Conservation (phyloP, 2,797 vertebrate species). For the Phrynocephalus guinanensis region DNA sequence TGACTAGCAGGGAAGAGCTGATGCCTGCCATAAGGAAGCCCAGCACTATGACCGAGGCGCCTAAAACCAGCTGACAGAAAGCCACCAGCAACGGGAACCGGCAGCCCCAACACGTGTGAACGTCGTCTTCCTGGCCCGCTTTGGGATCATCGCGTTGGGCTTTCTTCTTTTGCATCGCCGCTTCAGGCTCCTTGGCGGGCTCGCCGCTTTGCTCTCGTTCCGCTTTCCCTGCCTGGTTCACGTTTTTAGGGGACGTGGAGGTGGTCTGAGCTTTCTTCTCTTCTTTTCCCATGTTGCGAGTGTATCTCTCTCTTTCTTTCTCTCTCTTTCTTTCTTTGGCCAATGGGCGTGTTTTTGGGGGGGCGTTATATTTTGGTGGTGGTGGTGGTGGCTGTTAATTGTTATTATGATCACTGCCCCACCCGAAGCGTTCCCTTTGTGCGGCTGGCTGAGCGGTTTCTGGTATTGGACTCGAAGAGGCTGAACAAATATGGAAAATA, state of each 20-base stretch:
- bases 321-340: neutral
- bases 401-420: constrained; percentile 50
- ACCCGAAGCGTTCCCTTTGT: constrained; percentile 68
- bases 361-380: no score
- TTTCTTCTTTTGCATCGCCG: constrained; percentile 66
- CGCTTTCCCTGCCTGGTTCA: constrained; percentile 54
- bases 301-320: no score
- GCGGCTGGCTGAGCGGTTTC: constrained; percentile 73
- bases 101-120: constrained; percentile 87
- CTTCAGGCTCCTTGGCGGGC: constrained; percentile 55
- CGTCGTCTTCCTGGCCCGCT: constrained; percentile 74
- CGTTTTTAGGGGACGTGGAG: constrained; percentile 36
- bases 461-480: constrained; percentile 85
- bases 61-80: constrained; percentile 91
- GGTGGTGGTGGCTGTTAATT: neutral
- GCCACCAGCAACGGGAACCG: constrained; percentile 93
- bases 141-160: constrained; percentile 73
- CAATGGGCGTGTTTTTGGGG: constrained; percentile 20
- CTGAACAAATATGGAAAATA: constrained; percentile 99
- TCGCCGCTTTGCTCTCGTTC: constrained; percentile 36
- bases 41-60: constrained; percentile 85
- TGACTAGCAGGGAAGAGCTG: constrained; percentile 90
- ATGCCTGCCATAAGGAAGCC: constrained; percentile 91
- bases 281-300: constrained; percentile 63
- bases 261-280: constrained; percentile 60